Base-by-base conservation (phyloP, 2,797 vertebrate species). In the Gallinago solitaria region DNA sequence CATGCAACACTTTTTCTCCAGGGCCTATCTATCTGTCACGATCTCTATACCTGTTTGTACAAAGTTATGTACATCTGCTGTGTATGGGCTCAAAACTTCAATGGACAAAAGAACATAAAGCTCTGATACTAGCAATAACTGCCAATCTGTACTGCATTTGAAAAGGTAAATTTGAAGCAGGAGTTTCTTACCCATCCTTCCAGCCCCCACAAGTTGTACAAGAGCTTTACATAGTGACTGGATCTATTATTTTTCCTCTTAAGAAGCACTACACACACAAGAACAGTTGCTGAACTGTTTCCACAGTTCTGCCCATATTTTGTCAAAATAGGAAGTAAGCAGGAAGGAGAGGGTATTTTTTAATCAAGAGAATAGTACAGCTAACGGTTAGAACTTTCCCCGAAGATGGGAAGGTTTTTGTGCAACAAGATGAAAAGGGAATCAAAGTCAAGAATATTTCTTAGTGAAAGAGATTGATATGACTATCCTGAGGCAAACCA, bases 401-500 rank as follows among this genome's bases (percentile, higher is more conserved):
- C n/a, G 63, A 73, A 47, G 60, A 61, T 33, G 21, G 43, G n/a
- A 81, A 45, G 43, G 24, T 7, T 63, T 82, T 86, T 73, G 41
- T 79, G 77, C 32, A 57, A 47, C 11, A 16, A 69, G 61, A 80
- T 86, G 59, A 95, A 90, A 94, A 69, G 11, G 4, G 18, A 70
- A 90, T 76, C 35, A 76, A 95, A 95, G 41, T 76, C 20, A 53
- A 70, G 51, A 59, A 74, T 73, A 77, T 54, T 71, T 83, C 67
- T 48, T 23, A 74, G 53, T 81, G 79, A 73, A 89, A 74, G 88
- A 92, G 69, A 81, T 48, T 45, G 67, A 65, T 90, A 60, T 35
- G 69, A 18, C 45, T 89, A 90, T 88, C 90, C 80, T 50, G 59
- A 96, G 89, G 90, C 89, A 94, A 96, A 93, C 59, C 71, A 60